phyloP scores from a whole-genome alignment of 2,113 vertebrate species.

The Cyanoramphus novaezelandiae region DNA sequence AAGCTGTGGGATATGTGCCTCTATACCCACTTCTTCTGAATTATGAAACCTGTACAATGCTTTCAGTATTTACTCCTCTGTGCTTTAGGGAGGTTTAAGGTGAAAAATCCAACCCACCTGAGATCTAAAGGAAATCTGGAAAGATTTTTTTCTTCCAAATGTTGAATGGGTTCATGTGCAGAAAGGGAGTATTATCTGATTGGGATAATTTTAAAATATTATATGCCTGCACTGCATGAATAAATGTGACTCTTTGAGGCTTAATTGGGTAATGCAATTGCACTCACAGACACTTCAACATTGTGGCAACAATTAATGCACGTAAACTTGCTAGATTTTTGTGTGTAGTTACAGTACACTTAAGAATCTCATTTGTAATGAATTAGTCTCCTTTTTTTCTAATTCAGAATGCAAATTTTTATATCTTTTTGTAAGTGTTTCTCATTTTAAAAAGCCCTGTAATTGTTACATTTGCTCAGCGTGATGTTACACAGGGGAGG shows the following conservation, averaged over 20 bases:
- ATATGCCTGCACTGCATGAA: neutral
- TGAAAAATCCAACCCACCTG: neutral
- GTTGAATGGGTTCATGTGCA: neutral
- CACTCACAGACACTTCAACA: neutral
- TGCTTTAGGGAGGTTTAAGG: neutral
- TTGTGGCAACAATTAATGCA: conserved; percentile 19
- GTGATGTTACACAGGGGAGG: neutral
- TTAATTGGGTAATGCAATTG: conserved; percentile 34
- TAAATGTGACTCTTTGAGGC: neutral
- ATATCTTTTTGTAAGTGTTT: neutral
- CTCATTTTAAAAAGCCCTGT: neutral
- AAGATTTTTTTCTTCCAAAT: neutral
- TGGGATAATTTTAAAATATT: neutral
- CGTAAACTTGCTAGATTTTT: conserved; percentile 17
- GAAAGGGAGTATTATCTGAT: neutral
- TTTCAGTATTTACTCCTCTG: neutral
- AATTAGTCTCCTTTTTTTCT: neutral
- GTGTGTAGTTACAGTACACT: neutral
- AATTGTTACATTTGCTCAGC: neutral
- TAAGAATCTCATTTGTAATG: conserved; percentile 14
- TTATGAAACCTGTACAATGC: neutral
- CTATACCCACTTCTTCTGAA: neutral
- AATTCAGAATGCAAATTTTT: neutral
- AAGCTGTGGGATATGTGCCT: neutral
- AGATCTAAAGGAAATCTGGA: neutral